Base-by-base conservation (phyloP, 2,113 vertebrate genomes). In the Rhinoderma darwinii region DNA sequence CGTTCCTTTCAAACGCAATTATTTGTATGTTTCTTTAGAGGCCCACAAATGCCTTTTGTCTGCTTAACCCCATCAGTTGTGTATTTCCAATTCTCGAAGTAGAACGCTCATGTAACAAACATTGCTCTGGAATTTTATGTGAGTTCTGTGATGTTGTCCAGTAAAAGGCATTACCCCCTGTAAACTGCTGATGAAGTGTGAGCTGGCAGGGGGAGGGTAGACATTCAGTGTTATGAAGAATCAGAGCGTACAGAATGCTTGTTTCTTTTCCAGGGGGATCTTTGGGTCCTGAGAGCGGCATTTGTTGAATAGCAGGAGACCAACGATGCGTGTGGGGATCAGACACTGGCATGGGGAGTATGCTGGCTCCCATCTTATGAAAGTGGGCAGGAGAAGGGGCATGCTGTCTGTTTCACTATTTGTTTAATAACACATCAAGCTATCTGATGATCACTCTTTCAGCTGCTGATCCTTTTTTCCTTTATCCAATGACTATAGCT, bases 301-400 rank as follows among this genome's bases (percentile, higher is more conserved):
- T 92, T 91, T 92, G 93, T 90, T 88, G 88, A 95, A 96, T 96
- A 96, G 92, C 95, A 95, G 89, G 86, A 89, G 91, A 89, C 92
- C 93, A 92, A 90, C 94, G 89, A 94, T 93, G 94, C 94, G 87
- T 93, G 91, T 91, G 93, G 88, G 90, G 91, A 94, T 94, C 94
- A 95, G 94, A 90, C 75, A 84, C 78, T 39, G 9, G 43, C 79
- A 47, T 25, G 80, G 82, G 44, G 22, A 22, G 14, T 1, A 22
- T 77, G 41, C 20, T 15, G 54, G 18, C 37, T 56, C 27, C 47
- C 15, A 43, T 32, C 63, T 68, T 44, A 15, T 54, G 35, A 50
- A 50, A 32, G 63, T 70, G 35, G 86, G 51, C 44, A 18, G 25
- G 25, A 35, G 79, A 4, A 37, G 30, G 74, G 14, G 66, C 72